Percentiles rank a stretch among this genome's conserved stretches.
Evolutionary conservation across 2,888 invertebrate genomes (phyloP).

Genomic region (Pheosia tremula): DNA sequence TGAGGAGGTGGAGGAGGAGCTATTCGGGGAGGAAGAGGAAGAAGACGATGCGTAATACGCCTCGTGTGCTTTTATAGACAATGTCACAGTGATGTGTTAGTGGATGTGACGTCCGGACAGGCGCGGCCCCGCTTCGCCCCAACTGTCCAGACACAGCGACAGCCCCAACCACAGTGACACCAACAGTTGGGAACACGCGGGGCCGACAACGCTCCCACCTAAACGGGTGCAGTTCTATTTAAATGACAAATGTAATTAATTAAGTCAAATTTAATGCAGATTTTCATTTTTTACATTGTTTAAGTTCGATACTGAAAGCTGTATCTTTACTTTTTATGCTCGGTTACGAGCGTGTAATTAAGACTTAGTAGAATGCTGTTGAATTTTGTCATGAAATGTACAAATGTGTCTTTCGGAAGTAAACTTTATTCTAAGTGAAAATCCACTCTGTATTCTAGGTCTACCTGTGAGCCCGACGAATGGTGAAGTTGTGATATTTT

Average conservation of each 20-base stretch:
- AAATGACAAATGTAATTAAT: conserved; percentile 84
- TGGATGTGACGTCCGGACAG: conserved; percentile 79
- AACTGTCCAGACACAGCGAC: conserved; percentile 62
- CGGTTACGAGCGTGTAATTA: conserved; percentile 70
- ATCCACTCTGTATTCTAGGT: conserved; percentile 80
- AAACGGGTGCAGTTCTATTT: conserved; percentile 82
- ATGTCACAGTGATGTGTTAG: conserved; percentile 85
- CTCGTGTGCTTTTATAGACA: conserved; percentile 78
- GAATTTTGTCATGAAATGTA: conserved; percentile 84
- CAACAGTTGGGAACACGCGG: conserved; percentile 78
- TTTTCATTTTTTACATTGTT: conserved; percentile 75
- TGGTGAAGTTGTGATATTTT: conserved; percentile 84
- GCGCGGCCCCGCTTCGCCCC: conserved; percentile 79
- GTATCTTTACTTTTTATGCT: conserved; percentile 70
- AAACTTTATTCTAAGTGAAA: conserved; percentile 80
- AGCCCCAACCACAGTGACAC: conserved; percentile 52
- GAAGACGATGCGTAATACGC: conserved; percentile 84
- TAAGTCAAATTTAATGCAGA: conserved; percentile 80
- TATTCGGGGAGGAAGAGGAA: conserved; percentile 80
- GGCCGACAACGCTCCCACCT: conserved; percentile 80
- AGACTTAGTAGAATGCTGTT: conserved; percentile 82
- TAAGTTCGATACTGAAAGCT: conserved; percentile 77
- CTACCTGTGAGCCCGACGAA: conserved; percentile 70
- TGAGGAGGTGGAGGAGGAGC: conserved; percentile 80
- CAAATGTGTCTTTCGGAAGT: conserved; percentile 83